These are phyloP conservation scores for Epinotia ramella DNA, from an alignment of 2,888 invertebrate species.

Conservation along the genomic window DNA sequence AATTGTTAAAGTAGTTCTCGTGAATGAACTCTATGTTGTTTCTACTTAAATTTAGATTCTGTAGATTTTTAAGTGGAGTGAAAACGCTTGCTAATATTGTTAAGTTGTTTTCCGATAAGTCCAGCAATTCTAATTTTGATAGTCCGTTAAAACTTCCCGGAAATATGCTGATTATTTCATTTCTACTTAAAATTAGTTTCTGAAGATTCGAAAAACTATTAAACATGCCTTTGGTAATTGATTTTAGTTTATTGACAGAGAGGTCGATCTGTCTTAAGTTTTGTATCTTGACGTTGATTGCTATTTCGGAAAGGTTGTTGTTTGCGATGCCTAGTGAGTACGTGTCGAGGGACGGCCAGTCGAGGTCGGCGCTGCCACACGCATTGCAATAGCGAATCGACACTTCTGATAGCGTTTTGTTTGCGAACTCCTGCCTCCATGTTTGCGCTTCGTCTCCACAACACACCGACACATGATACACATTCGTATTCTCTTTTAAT, in stretches of 20 bases:
- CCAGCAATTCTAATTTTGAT: constrained; percentile 87
- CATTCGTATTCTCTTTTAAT: constrained; percentile 65
- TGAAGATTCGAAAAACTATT: constrained; percentile 84
- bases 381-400: constrained; percentile 57
- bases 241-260: constrained; percentile 84
- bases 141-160: constrained; percentile 86
- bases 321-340: constrained; percentile 68
- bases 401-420: constrained; percentile 70
- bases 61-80: constrained; percentile 84
- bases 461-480: constrained; percentile 63
- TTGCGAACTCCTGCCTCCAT: constrained; percentile 63
- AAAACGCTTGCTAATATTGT: constrained; percentile 85
- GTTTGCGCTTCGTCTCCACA: constrained; percentile 62
- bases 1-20: constrained; percentile 87
- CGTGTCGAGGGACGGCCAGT: constrained; percentile 66
- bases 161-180: constrained; percentile 85
- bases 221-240: constrained; percentile 82
- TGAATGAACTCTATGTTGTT: constrained; percentile 88
- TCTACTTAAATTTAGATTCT: constrained; percentile 89
- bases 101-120: constrained; percentile 89
- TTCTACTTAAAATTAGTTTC: constrained; percentile 89
- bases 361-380: constrained; percentile 68
- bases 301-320: constrained; percentile 67
- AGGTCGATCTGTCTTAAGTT: constrained; percentile 86
- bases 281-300: constrained; percentile 63